Conservation (phyloP, 2,113 vertebrate species). For the Tychaedon coryphoeus region DNA sequence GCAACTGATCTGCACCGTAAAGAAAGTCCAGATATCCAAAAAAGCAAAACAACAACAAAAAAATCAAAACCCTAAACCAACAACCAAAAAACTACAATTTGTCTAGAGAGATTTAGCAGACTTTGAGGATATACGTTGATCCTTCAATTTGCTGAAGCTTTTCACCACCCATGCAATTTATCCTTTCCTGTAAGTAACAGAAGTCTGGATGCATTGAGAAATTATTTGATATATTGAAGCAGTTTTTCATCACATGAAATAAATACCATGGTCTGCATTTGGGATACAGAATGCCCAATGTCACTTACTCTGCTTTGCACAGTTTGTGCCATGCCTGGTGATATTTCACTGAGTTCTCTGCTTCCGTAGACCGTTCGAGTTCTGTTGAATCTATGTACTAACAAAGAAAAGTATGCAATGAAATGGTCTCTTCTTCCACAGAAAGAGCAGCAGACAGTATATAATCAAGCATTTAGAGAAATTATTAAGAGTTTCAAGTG, state of each 20-base stretch:
- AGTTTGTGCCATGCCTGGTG: slow-evolving; percentile 82
- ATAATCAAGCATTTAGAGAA: neutral
- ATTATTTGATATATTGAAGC: neutral
- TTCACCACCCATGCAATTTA: neutral
- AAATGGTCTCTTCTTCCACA: neutral
- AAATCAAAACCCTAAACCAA: neutral
- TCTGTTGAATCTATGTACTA: slow-evolving; percentile 81
- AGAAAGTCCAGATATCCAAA: neutral
- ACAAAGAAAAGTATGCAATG: neutral
- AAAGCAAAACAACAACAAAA: neutral
- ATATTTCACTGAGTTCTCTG: slow-evolving; percentile 76
- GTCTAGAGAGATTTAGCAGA: neutral
- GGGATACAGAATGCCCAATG: neutral
- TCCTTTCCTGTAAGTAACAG: accelerated
- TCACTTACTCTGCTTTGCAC: slow-evolving; percentile 81
- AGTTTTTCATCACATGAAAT: neutral
- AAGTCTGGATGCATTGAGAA: neutral
- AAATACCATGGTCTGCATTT: neutral
- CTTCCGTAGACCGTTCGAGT: slow-evolving; percentile 68
- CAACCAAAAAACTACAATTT: neutral
- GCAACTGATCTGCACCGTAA: neutral
- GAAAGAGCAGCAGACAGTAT: neutral
- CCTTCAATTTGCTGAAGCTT: neutral
- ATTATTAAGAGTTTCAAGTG: neutral
- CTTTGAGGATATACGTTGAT: neutral